Conservation (phyloP, 2,113 vertebrate genomes). For the Hippocampus abdominalis region DNA sequence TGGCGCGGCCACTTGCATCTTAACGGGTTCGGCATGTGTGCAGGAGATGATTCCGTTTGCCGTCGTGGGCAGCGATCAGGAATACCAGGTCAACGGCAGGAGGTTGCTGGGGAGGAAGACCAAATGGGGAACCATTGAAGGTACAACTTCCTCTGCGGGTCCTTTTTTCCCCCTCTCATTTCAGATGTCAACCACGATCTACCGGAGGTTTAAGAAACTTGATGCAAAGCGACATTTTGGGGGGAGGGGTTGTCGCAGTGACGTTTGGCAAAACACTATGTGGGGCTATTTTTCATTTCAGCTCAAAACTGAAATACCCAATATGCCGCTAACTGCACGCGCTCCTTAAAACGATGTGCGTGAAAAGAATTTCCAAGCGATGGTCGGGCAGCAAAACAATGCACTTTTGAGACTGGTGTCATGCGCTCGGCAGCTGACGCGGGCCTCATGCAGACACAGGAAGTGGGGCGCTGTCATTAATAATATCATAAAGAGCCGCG, state of each 20-base stretch:
- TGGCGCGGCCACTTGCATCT: neutral
- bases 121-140: slow-evolving; percentile 99
- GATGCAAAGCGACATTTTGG: too few species aligned
- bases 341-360: too few species aligned
- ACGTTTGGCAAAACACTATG: too few species aligned
- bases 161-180: neutral
- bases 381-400: too few species aligned
- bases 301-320: too few species aligned
- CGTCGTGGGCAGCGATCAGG: slow-evolving; percentile 96
- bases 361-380: too few species aligned
- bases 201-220: too few species aligned
- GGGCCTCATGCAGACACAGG: slow-evolving; percentile 20
- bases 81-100: slow-evolving; percentile 96
- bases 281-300: too few species aligned
- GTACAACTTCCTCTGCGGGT: slow-evolving; percentile 58
- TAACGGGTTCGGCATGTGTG: neutral
- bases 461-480: neutral
- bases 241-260: too few species aligned
- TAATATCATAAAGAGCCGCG: neutral
- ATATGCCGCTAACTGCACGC: too few species aligned
- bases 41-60: slow-evolving; percentile 99
- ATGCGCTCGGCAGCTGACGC: slow-evolving; percentile 23
- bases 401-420: slow-evolving; percentile 9
- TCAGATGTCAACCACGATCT: neutral
- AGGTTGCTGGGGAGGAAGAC: slow-evolving; percentile 95